Percentiles rank a stretch among this genome's conserved stretches.
Evolutionary conservation across 2,797 vertebrate species (phyloP).

Genomic region (Xerus rutilus): DNA sequence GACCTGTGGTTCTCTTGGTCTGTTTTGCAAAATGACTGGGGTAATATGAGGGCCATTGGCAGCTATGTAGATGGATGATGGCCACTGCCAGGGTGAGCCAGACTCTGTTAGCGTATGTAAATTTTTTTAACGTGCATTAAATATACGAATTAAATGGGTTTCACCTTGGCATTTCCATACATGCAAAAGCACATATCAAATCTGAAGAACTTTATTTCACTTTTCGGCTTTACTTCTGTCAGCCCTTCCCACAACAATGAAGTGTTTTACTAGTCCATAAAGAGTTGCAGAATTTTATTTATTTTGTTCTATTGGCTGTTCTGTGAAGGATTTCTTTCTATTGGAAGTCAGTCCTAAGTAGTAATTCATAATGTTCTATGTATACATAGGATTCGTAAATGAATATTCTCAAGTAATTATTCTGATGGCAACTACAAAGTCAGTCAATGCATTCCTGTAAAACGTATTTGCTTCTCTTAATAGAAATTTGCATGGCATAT

Average conservation of each 20-base stretch:
- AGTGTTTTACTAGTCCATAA: background rate
- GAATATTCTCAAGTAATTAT: constrained; percentile 35
- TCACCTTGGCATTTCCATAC: background rate
- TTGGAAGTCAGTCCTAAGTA: constrained; percentile 10
- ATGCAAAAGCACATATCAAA: background rate
- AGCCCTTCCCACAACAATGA: background rate
- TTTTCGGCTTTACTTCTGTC: background rate
- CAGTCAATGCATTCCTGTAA: background rate
- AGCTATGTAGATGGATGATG: background rate
- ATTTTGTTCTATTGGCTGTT: background rate
- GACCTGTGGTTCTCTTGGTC: background rate
- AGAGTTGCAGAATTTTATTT: background rate
- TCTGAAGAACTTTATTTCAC: background rate
- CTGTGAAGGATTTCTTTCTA: background rate
- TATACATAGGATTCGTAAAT: background rate
- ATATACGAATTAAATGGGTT: background rate
- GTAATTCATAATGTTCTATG: constrained; percentile 44
- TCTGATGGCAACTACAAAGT: background rate
- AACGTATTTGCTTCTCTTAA: constrained; percentile 14
- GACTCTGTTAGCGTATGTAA: background rate
- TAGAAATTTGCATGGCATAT: background rate
- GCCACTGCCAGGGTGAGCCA: background rate
- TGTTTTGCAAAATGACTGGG: background rate
- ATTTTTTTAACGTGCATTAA: background rate
- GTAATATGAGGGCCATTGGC: background rate